Base-by-base conservation (phyloP, 53 echinoderm and acorn worm genomes). In the Apostichopus leukothele region DNA sequence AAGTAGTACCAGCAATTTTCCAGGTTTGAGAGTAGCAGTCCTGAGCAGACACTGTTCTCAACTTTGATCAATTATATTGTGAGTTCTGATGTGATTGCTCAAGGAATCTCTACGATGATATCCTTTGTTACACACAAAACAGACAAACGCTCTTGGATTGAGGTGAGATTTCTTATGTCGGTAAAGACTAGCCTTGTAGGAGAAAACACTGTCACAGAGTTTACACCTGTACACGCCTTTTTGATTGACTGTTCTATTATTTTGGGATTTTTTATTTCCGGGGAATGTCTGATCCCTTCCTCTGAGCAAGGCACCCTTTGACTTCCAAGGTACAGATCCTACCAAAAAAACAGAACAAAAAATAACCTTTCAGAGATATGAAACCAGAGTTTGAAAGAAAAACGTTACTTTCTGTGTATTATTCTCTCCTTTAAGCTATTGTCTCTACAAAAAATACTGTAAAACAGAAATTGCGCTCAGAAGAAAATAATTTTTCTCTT, bases 301-400 rank as follows among this genome's bases (percentile, higher is more conserved):
- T 78, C 19, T 20, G 19, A 53, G 52, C 78, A 51, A 51, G 78
- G 78, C 53, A 18, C 53, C 78, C 16, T 11, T 78, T 51, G 78
- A 16, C 52, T 51, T 53, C 78, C 52, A 52, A 52, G 78, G 52
- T 18, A 8, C 9, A 52, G 52, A 53, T 78, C 78, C 78, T 78
- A 68, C 68, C 68, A 68, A 78, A 78, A 78, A 78, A 51, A 78
- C 51, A 78, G 53, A 78, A 78, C 16, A 78, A n/a, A 78, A 78
- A 78, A 68, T 9, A 1, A 68, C 68, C 16, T 68, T 18, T 68
- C 14, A 68, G 16, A 13, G 68, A 68, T n/a, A 12, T 57, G 57
- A 10, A 39, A 39, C 39, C 39, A 39, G 57, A 57, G 10, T 10
- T 57, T 9, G 57, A 10, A 10, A 57, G 57, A 57, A 8, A 8